Conservation (phyloP, 2,113 vertebrate species). For the Miniopterus natalensis region DNA sequence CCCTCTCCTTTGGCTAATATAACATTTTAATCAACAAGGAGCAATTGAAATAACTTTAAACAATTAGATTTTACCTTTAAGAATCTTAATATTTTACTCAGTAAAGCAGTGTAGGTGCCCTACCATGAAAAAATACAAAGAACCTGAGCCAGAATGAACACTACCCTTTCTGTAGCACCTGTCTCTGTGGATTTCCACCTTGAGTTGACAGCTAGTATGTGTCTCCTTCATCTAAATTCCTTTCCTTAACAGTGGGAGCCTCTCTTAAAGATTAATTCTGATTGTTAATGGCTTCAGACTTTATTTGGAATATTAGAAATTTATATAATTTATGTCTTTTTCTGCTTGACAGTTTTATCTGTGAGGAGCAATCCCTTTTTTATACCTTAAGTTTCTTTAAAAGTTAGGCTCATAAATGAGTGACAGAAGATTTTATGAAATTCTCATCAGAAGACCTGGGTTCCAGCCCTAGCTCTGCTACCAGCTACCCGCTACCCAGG, state of each 20-base stretch:
- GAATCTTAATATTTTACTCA: neutral
- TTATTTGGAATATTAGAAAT: neutral
- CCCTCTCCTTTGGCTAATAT: neutral
- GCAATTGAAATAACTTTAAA: neutral
- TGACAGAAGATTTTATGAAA: neutral
- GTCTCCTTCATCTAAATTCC: neutral
- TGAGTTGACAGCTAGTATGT: neutral
- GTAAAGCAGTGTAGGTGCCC: neutral
- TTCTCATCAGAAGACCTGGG: neutral
- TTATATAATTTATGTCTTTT: neutral
- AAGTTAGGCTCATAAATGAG: neutral
- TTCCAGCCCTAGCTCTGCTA: neutral
- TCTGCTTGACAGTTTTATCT: neutral
- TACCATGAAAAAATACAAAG: neutral
- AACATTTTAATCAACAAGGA: neutral
- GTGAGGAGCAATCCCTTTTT: neutral
- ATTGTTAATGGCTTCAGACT: neutral
- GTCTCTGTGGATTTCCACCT: neutral
- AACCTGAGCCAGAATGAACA: neutral
- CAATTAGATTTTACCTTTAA: neutral
- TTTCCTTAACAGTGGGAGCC: neutral
- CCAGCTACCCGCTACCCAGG: neutral
- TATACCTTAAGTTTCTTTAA: neutral
- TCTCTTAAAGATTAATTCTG: neutral
- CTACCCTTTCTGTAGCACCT: neutral